These are phyloP conservation scores for Bufo gargarizans DNA, from an alignment of 2,113 vertebrate species.

Conservation along the genomic window DNA sequence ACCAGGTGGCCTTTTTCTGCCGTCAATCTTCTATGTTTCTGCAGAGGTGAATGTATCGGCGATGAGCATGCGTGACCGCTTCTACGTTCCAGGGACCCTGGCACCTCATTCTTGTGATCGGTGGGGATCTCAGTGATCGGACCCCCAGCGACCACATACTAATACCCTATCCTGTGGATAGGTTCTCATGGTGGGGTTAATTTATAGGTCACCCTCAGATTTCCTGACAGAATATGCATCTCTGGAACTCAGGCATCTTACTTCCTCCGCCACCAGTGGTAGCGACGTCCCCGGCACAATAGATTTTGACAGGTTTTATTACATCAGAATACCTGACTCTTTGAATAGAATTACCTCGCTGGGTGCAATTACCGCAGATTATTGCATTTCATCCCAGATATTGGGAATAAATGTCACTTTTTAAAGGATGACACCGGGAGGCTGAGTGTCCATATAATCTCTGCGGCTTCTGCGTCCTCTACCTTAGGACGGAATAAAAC, in stretches of 20 bases:
- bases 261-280: background rate
- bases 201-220: too few species aligned
- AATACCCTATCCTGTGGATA: too few species aligned
- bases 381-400: constrained; percentile 5
- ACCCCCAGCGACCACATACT: too few species aligned
- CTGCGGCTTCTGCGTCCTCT: background rate
- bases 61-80: too few species aligned
- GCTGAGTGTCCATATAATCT: background rate
- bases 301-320: background rate
- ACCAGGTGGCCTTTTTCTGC: too few species aligned
- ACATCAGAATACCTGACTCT: constrained; percentile 6
- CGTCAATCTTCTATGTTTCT: too few species aligned
- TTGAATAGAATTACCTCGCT: background rate
- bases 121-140: too few species aligned
- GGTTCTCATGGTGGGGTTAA: too few species aligned
- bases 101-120: too few species aligned
- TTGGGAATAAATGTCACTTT: constrained; percentile 35
- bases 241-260: background rate
- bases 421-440: constrained; percentile 8
- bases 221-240: background rate
- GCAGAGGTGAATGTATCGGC: too few species aligned
- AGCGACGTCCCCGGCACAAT: background rate
- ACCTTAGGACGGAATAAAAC: background rate
- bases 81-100: too few species aligned
- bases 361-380: background rate